Conservation (phyloP, 2,113 vertebrate species). For the Euleptes europaea region DNA sequence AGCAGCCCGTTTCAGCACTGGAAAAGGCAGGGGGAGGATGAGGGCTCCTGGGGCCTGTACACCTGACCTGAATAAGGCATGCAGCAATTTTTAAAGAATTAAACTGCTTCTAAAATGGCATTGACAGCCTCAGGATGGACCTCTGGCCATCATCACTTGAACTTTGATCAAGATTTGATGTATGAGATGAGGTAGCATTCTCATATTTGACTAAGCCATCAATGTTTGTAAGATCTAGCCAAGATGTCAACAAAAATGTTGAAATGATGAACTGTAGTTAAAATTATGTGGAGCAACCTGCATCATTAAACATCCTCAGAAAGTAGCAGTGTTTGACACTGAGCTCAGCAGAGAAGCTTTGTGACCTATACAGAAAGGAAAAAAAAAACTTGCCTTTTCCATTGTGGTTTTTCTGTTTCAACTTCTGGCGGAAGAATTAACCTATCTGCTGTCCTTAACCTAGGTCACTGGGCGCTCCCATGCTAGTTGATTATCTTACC, state of each 20-base stretch:
- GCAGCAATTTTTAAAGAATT: too few relatives aligned
- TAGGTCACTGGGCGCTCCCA: not conserved
- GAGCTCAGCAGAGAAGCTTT: not conserved
- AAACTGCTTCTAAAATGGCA: too few relatives aligned
- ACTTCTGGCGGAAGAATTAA: not conserved
- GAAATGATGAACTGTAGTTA: slow-evolving; percentile 27
- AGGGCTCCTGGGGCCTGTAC: too few relatives aligned
- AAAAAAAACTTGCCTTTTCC: not conserved
- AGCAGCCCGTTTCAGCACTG: too few relatives aligned
- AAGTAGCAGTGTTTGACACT: not conserved
- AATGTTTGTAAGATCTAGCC: not conserved
- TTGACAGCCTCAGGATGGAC: too few relatives aligned
- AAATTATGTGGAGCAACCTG: not conserved
- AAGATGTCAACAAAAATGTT: not conserved
- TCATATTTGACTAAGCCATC: not conserved
- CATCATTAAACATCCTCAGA: not conserved
- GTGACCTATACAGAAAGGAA: not conserved
- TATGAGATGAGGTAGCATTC: not conserved
- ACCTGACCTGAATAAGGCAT: too few relatives aligned
- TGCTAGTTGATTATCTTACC: not conserved
- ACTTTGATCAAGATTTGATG: not conserved
- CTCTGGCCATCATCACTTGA: too few relatives aligned
- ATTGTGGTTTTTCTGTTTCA: not conserved
- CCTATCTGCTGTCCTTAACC: not conserved
- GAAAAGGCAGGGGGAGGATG: too few relatives aligned